Base-by-base conservation (phyloP, 92 coral and sea anemone species). In the Epizoanthus rinbou region DNA sequence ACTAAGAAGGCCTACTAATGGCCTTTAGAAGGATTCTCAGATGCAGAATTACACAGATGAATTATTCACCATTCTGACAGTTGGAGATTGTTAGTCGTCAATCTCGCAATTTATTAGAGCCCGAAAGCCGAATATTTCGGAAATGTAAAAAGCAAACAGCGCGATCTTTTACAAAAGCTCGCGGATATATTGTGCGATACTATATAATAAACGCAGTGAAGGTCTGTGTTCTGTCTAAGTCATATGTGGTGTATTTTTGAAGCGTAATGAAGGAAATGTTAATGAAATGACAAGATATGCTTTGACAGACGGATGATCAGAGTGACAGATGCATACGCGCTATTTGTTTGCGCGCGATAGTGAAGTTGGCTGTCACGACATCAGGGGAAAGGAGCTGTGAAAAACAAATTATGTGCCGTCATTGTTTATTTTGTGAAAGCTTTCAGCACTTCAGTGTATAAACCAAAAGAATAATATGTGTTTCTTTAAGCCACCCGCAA, bases 291-390 rank as follows among this genome's bases (percentile, higher is more conserved):
- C 91, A 87, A 83, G 93, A 90, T 87, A 65, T 76, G 70, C 60
- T 17, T 7, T 91, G 98, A 93, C 95, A 86, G 88, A 69, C 88
- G 94, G 92, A 85, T 74, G 70, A 69, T 47, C 17, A 45, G 56
- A 53, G 21, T 93, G 97, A 91, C 97, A 93, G 69, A 37, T 80
- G 71, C 74, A 87, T 82, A 84, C 86, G 87, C 82, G 83, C 86
- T 73, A 80, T 83, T 91, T 93, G 90, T 91, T 89, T 89, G 82
- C 84, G 82, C 78, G 83, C 74, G 95, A 93, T 93, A 86, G 90
- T 86, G 79, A 66, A 85, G 97, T 88, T 93, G 85, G 86, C 91
- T 94, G 92, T 94, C 86, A 94, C 90, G 88, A 91, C 64, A 86
- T 78, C 92, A 89, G 78, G 87, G 87, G 86, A 92, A 86, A 68